Percentiles rank a stretch among this genome's conserved stretches.
These are phyloP conservation scores for Chloropsis cyanopogon DNA, from an alignment of 2,113 vertebrate genomes.

Conservation along the genomic window DNA sequence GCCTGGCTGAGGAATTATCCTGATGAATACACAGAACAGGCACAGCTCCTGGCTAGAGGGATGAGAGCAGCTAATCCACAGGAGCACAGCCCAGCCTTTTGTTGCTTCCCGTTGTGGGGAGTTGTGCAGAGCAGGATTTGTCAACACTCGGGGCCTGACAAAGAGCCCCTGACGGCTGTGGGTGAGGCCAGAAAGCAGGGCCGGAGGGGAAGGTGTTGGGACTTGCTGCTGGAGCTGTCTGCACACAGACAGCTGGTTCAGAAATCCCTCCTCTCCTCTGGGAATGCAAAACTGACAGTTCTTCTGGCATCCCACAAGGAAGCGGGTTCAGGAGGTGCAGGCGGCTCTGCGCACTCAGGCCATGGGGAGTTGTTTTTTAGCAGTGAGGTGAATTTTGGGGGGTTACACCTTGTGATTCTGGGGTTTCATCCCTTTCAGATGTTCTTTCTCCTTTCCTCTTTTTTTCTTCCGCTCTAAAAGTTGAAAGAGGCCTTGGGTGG, in stretches of 20 bases:
- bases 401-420: background rate
- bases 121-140: background rate
- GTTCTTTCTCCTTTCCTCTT: background rate
- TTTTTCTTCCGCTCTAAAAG: background rate
- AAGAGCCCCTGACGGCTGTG: conserved; percentile 5
- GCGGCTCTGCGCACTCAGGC: background rate
- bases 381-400: background rate
- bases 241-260: background rate
- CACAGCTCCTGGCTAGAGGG: background rate
- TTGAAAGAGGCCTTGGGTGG: background rate
- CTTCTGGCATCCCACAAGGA: background rate
- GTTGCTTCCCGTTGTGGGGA: background rate
- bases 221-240: conserved; percentile 15
- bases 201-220: conserved; percentile 28
- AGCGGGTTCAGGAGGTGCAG: background rate
- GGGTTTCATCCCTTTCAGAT: background rate
- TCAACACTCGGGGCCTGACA: background rate
- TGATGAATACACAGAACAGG: background rate
- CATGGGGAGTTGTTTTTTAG: background rate
- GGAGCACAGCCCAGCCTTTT: background rate
- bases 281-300: background rate
- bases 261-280: background rate
- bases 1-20: background rate
- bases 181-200: background rate
- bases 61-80: conserved; percentile 32